Base-by-base conservation (phyloP, 2,113 vertebrate species). In the Irena cyanogastra region DNA sequence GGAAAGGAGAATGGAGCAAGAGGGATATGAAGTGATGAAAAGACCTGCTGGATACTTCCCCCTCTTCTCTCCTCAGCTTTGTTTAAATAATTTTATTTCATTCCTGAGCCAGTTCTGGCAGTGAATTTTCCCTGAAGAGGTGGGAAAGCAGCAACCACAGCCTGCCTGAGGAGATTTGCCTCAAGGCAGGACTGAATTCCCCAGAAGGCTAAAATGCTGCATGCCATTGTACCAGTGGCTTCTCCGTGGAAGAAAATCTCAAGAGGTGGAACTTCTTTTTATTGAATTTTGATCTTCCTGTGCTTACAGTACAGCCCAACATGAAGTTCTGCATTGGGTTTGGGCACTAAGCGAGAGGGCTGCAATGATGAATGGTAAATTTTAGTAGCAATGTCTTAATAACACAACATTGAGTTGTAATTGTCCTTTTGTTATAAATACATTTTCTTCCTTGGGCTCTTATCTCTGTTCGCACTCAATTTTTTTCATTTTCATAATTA, bases 401-500 rank as follows among this genome's bases (percentile, higher is more conserved):
- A 96, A 52, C 59, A 86, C 24, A 91, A 64, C 70, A 76, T 82
- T 89, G 83, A 97, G 72, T 85, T 70, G 60, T 90, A 93, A 93
- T 79, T 85, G 88, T 79, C 47, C 50, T 84, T 89, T 92, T 66
- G 41, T 83, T 91, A 94, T 70, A 82, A 92, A 93, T 95, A 63
- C 47, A 74, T 94, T 95, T 92, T 91, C 83, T 85, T 95, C 91
- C 95, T 94, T 94, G 41, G 71, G 89, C 60, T 94, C 93, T 93
- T 92, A 71, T 94, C 83, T 95, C 83, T 84, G 31, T 50, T 94
- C 91, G 10, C 74, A 82, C 71, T 93, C 53, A 69, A 22, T 68
- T 95, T 93, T 91, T 91, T 94, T 95, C 83, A 74, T 95, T 82
- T 94, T 94, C 84, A 95, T 96, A 95, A 97, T 97, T 97, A 97